Conservation (phyloP, 2,888 invertebrate species). For the Agriotes lineatus region DNA sequence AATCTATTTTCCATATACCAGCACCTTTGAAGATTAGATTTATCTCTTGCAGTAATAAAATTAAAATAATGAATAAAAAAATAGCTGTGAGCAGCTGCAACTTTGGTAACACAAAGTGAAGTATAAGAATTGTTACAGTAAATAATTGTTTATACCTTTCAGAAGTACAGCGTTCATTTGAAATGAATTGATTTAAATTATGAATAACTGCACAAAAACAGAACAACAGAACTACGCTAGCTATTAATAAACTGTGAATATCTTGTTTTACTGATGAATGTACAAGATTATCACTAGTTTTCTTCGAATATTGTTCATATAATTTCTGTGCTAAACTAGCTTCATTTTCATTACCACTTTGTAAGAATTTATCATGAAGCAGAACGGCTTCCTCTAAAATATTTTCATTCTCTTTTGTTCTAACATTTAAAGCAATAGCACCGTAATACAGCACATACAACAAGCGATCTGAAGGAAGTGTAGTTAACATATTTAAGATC, state of each 20-base stretch:
- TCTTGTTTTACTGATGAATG: slow-evolving; percentile 72
- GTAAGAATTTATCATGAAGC: slow-evolving; percentile 54
- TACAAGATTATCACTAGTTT: slow-evolving; percentile 69
- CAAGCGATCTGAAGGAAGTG: slow-evolving; percentile 58
- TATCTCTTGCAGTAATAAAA: slow-evolving; percentile 2
- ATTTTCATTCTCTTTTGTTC: slow-evolving; percentile 52
- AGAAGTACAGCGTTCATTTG: no score
- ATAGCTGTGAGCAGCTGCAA: not conserved
- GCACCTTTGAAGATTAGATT: not conserved
- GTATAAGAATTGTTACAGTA: slow-evolving; percentile 14
- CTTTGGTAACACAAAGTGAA: not conserved
- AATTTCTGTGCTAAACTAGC: slow-evolving; percentile 59
- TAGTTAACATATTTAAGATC: slow-evolving; percentile 67
- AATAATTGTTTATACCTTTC: not conserved
- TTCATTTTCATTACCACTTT: slow-evolving; percentile 49
- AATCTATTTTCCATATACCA: slow-evolving; percentile 3
- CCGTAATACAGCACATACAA: slow-evolving; percentile 63
- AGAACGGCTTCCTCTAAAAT: slow-evolving; percentile 51
- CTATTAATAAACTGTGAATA: slow-evolving; percentile 68
- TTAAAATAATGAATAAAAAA: not conserved
- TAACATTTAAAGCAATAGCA: slow-evolving; percentile 56
- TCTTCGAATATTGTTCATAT: slow-evolving; percentile 68
- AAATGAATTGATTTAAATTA: not conserved
- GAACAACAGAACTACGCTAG: slow-evolving; percentile 65
- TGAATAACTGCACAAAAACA: slow-evolving; percentile 61